These are phyloP conservation scores for Theristicus caerulescens DNA, from an alignment of 2,113 vertebrate genomes.

Conservation along the genomic window DNA sequence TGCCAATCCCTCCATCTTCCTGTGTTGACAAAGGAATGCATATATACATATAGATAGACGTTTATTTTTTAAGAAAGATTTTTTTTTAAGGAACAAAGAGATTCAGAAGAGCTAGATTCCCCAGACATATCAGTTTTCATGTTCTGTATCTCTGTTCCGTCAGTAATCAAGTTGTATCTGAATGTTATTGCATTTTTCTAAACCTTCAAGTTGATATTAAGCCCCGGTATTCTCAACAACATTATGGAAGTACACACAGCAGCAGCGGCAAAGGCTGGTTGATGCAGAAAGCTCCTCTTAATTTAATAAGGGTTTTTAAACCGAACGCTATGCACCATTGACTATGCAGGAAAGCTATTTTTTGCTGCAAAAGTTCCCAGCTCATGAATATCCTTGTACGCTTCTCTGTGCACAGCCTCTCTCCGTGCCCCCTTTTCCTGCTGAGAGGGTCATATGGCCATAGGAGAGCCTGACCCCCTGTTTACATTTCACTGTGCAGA, in stretches of 20 bases:
- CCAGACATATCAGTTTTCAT: constrained; percentile 35
- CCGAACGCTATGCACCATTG: constrained; percentile 56
- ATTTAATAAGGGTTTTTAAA: constrained; percentile 61
- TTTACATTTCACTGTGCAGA: constrained; percentile 50
- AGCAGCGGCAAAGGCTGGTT: neutral
- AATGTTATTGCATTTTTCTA: constrained; percentile 69
- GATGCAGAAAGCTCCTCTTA: constrained; percentile 50
- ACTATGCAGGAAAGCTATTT: constrained; percentile 50
- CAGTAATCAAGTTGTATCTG: constrained; percentile 62
- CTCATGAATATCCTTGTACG: constrained; percentile 29
- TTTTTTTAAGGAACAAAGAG: constrained; percentile 28
- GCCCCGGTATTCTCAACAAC: constrained; percentile 14
- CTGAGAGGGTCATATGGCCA: constrained; percentile 43
- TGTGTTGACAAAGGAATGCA: constrained; percentile 41
- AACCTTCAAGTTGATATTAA: constrained; percentile 61
- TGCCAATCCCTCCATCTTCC: constrained; percentile 22
- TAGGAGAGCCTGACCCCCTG: constrained; percentile 34
- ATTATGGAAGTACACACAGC: constrained; percentile 49
- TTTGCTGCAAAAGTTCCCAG: constrained; percentile 32
- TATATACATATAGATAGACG: neutral
- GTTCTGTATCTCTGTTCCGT: constrained; percentile 47
- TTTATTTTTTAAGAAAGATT: neutral
- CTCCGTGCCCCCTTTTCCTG: constrained; percentile 6
- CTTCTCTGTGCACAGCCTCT: constrained; percentile 26
- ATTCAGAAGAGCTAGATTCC: constrained; percentile 12